Evolutionary conservation across 2,113 vertebrate genomes (phyloP).

Genomic region (Myanophis thanlyinensis): DNA sequence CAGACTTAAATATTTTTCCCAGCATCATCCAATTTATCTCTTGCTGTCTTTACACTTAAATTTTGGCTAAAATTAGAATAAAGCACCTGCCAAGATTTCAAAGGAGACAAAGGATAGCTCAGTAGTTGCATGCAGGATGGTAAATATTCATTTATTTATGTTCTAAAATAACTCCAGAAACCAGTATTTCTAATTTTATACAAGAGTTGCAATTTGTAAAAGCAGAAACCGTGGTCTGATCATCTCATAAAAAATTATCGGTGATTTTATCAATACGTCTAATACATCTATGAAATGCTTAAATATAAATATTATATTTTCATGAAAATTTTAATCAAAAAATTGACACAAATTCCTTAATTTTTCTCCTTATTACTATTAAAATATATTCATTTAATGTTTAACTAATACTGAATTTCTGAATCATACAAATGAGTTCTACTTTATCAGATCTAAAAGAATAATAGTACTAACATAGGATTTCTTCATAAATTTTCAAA

Average conservation of each 20-base stretch:
- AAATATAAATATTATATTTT: background rate
- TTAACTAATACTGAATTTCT: background rate
- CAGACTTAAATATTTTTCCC: background rate
- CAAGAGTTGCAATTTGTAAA: background rate
- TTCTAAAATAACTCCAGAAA: background rate
- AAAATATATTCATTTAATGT: background rate
- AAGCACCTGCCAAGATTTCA: background rate
- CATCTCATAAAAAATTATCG: background rate
- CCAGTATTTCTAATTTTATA: background rate
- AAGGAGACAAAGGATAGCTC: background rate
- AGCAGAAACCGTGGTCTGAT: background rate
- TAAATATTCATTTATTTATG: background rate
- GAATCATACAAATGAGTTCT: background rate
- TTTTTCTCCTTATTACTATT: background rate
- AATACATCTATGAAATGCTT: background rate
- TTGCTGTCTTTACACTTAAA: background rate
- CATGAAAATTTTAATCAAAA: background rate
- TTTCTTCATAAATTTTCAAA: background rate
- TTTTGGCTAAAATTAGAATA: background rate
- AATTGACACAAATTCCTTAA: background rate
- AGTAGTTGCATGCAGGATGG: background rate
- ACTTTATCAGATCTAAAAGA: background rate
- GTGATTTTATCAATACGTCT: background rate
- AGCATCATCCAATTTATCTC: background rate
- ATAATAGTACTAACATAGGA: background rate